Evolutionary conservation across 2,888 invertebrate species (phyloP).

Genomic region (Caenorhabditis afra): DNA sequence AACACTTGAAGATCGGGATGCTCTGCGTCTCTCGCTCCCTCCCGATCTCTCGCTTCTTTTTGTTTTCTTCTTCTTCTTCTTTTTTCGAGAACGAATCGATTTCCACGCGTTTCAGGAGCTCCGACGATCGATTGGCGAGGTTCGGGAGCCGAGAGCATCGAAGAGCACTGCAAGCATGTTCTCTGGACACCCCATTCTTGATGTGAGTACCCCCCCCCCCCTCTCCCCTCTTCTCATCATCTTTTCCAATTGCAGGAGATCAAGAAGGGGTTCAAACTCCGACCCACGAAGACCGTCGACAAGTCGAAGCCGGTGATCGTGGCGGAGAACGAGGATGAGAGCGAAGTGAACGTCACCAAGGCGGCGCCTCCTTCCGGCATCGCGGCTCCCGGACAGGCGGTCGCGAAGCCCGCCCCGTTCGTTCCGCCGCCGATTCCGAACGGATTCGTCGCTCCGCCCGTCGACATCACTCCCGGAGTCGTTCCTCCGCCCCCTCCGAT

Average conservation of each 20-base stretch:
- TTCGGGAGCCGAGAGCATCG: constrained; percentile 37
- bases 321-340: constrained; percentile 66
- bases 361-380: constrained; percentile 56
- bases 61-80: constrained; percentile 13
- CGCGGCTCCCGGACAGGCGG: constrained; percentile 53
- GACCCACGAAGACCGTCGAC: constrained; percentile 77
- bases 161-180: constrained; percentile 45
- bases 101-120: constrained; percentile 34
- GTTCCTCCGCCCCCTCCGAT: constrained; percentile 56
- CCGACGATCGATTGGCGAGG: constrained; percentile 41
- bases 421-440: constrained; percentile 48
- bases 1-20: constrained; percentile 5
- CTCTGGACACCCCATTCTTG: constrained; percentile 64
- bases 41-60: constrained; percentile 2
- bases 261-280: constrained; percentile 75
- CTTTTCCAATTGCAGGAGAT: constrained; percentile 74
- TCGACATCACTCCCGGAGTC: constrained; percentile 20
- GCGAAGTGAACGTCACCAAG: constrained; percentile 54
- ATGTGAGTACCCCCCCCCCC: constrained; percentile 36
- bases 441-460: constrained; percentile 39
- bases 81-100: not conserved
- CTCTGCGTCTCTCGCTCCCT: not conserved
- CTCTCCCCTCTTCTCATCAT: not conserved
- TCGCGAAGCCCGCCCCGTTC: constrained; percentile 37
- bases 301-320: constrained; percentile 74